Evolutionary conservation across 2,888 invertebrate genomes (phyloP), one percentile per base, ranked within the genome.

Genomic region (Orthosia gothica): DNA sequence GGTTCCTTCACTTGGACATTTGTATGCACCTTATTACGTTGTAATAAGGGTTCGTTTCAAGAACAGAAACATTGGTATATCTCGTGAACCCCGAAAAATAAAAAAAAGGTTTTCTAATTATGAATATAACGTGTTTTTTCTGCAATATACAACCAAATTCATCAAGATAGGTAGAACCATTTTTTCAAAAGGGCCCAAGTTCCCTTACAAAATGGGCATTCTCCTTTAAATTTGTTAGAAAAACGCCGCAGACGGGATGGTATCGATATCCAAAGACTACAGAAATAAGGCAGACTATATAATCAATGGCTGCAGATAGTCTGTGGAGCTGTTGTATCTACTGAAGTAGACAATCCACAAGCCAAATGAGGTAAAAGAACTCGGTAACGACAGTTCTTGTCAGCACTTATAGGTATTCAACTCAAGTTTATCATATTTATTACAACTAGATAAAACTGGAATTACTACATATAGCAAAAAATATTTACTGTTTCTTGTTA

Each of bases 401-500:
- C 47, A 40, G 5, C 18, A 55, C 5, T 55, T 47, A 58, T 16
- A 26, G 55, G 55, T 16, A 55, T 55, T 55, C 5, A 61, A 61
- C n/a, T 45, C 16, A 61, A 61, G 15, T 74, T 74, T 64, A 79
- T 78, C 78, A 15, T 32, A 64, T 75, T 69, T 70, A 79, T 69
- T 69, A 65, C 55, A 47, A 65, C 49, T 57, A 52, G 66, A 76
- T 81, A 80, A 52, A 69, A 74, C 80, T 66, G 69, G 74, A 63
- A 54, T 50, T 7, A 50, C 23, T 16, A 55, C 26, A 1, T 58
- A 52, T 26, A 66, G 20, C 16, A 49, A 40, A 59, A 58, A n/a
- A 57, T 57, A 65, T 69, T 58, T 55, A 52, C n/a, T 64, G 26
- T 63, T 65, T 68, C 20, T 77, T 62, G 49, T 72, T 62, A 55